phyloP scores from a whole-genome alignment of 2,797 vertebrate genomes.

The Odontamblyopus rebecca region DNA sequence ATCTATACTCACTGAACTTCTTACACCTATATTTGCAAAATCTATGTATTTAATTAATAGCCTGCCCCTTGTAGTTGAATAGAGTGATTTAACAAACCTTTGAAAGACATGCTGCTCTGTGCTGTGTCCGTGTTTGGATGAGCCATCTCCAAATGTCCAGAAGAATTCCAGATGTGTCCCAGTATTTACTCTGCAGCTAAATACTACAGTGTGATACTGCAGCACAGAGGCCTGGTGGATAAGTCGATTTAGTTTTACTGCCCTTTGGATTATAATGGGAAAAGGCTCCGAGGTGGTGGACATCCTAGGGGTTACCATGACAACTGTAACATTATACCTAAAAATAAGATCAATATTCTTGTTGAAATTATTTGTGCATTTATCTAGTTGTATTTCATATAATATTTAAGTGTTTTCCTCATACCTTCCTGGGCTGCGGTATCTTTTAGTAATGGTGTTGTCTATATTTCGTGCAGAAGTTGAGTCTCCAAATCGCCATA shows the following conservation, averaged over 20 bases:
- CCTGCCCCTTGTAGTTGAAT: background rate
- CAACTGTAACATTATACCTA: constrained; percentile 77
- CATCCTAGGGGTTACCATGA: constrained; percentile 40
- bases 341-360: background rate
- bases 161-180: constrained; percentile 75
- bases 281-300: constrained; percentile 65
- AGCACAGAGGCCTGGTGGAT: constrained; percentile 69
- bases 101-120: constrained; percentile 71
- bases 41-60: background rate
- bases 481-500: constrained; percentile 81
- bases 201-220: constrained; percentile 60
- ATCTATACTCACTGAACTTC: background rate
- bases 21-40: no score
- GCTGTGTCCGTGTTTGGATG: constrained; percentile 55
- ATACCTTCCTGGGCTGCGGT: constrained; percentile 71
- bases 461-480: constrained; percentile 62
- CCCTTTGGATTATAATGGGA: constrained; percentile 71
- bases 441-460: constrained; percentile 69
- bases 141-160: constrained; percentile 85
- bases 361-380: background rate
- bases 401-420: background rate
- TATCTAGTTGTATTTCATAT: background rate
- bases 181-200: constrained; percentile 76
- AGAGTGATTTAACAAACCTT: constrained; percentile 56
- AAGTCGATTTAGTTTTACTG: constrained; percentile 75